phyloP scores from a whole-genome alignment of 2,113 vertebrate species.

The Cottus gobio region DNA sequence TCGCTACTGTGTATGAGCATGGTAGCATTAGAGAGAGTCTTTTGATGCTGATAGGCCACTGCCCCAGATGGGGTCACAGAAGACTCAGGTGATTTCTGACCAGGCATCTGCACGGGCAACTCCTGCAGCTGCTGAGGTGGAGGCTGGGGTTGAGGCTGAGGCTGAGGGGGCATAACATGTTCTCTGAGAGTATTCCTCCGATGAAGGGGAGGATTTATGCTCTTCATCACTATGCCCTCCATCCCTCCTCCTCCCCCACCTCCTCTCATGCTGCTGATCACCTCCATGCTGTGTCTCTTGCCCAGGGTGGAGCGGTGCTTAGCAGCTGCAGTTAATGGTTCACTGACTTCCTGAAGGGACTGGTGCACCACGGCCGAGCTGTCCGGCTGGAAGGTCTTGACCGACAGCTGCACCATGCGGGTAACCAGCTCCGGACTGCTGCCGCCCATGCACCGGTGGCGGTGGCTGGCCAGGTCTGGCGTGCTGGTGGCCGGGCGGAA shows the following conservation, averaged over 20 bases:
- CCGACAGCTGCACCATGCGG: slow-evolving; percentile 94
- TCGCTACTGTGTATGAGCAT: slow-evolving; percentile 99
- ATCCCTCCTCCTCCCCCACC: slow-evolving; percentile 81
- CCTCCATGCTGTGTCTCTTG: slow-evolving; percentile 95
- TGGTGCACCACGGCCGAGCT: slow-evolving; percentile 93
- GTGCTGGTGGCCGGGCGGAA: slow-evolving; percentile 97
- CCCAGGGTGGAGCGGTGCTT: slow-evolving; percentile 86
- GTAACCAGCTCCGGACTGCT: slow-evolving; percentile 95
- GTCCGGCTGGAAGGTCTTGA: slow-evolving; percentile 98
- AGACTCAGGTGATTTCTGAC: slow-evolving; percentile 79
- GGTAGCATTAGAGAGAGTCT: slow-evolving; percentile 93
- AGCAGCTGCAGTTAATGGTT: slow-evolving; percentile 85
- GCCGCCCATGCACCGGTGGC: slow-evolving; percentile 90
- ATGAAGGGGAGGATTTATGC: slow-evolving; percentile 85
- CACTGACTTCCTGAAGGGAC: slow-evolving; percentile 94
- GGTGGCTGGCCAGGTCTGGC: slow-evolving; percentile 94
- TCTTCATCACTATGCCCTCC: slow-evolving; percentile 89
- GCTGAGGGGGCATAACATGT: slow-evolving; percentile 82
- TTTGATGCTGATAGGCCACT: slow-evolving; percentile 90
- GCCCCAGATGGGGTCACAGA: slow-evolving; percentile 51
- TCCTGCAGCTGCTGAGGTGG: slow-evolving; percentile 65
- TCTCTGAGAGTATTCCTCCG: slow-evolving; percentile 92
- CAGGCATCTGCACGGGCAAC: slow-evolving; percentile 62
- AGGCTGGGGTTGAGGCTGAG: slow-evolving; percentile 53
- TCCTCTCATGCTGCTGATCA: slow-evolving; percentile 91